Evolutionary conservation across 2,113 vertebrate species (phyloP).

Genomic region (Hypomesus transpacificus): DNA sequence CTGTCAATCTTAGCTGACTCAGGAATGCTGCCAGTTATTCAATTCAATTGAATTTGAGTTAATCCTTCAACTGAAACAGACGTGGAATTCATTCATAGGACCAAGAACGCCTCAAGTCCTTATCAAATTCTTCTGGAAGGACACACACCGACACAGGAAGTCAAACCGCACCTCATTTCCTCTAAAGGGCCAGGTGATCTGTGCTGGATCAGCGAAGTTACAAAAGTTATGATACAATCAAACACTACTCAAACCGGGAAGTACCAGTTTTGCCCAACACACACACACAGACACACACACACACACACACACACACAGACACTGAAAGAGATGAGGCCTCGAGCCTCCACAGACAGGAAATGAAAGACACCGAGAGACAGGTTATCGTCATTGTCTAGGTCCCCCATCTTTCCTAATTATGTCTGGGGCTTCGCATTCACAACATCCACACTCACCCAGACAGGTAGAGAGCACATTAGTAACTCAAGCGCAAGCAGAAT

Average conservation of each 20-base stretch:
- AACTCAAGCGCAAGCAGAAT: not conserved
- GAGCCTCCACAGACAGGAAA: constrained; percentile 38
- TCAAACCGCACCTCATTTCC: not conserved
- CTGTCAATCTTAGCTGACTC: not conserved
- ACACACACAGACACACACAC: constrained; percentile 23
- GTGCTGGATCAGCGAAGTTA: constrained; percentile 8
- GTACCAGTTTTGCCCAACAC: constrained; percentile 36
- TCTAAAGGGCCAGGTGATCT: constrained; percentile 4
- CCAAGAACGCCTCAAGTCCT: not conserved
- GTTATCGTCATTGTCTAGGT: constrained; percentile 20
- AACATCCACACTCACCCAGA: not conserved
- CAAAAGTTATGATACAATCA: constrained; percentile 38
- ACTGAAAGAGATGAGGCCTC: constrained; percentile 22
- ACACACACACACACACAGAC: constrained; percentile 24
- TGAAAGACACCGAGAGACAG: constrained; percentile 35
- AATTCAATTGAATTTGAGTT: not conserved
- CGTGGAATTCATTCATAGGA: not conserved
- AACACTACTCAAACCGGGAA: constrained; percentile 37
- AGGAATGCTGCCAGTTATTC: not conserved
- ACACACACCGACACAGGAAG: constrained; percentile 3
- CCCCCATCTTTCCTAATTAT: constrained; percentile 25
- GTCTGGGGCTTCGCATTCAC: constrained; percentile 17
- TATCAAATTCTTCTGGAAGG: not conserved
- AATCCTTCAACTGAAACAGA: not conserved
- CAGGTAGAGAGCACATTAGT: not conserved